Conservation (phyloP, 2,113 vertebrate species). For the Mirza zaza region DNA sequence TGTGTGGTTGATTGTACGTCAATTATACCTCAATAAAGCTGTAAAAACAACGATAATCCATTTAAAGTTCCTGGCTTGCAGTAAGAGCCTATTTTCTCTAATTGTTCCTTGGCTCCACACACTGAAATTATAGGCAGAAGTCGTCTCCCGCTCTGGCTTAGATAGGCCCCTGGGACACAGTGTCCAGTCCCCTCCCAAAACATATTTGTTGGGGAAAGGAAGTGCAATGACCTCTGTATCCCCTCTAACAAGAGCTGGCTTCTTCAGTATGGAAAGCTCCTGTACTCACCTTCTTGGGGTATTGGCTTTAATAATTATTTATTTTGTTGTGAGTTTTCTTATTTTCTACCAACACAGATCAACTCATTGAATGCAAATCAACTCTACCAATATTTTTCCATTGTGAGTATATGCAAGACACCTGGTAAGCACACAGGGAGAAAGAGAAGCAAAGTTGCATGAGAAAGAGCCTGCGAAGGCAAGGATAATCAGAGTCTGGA, state of each 20-base stretch:
- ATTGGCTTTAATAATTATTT: not conserved
- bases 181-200: not conserved
- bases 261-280: not conserved
- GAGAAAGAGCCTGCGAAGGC: not conserved
- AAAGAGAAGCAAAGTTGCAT: not conserved
- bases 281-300: not conserved
- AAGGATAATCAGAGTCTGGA: not conserved
- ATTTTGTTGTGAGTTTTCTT: not conserved
- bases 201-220: not conserved
- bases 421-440: not conserved
- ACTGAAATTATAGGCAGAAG: not conserved
- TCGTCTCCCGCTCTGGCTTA: not conserved
- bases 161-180: not conserved
- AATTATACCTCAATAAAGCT: constrained; percentile 36
- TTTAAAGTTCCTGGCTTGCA: constrained; percentile 46
- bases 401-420: not conserved
- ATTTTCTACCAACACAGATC: not conserved
- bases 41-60: constrained; percentile 44
- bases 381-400: not conserved
- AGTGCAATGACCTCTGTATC: no score
- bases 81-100: constrained; percentile 30
- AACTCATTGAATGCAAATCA: not conserved
- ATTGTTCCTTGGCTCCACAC: constrained; percentile 25
- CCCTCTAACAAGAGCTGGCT: not conserved
- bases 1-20: not conserved